These are phyloP conservation scores for Apamea anceps DNA, from an alignment of 2,888 invertebrate genomes.

Conservation along the genomic window DNA sequence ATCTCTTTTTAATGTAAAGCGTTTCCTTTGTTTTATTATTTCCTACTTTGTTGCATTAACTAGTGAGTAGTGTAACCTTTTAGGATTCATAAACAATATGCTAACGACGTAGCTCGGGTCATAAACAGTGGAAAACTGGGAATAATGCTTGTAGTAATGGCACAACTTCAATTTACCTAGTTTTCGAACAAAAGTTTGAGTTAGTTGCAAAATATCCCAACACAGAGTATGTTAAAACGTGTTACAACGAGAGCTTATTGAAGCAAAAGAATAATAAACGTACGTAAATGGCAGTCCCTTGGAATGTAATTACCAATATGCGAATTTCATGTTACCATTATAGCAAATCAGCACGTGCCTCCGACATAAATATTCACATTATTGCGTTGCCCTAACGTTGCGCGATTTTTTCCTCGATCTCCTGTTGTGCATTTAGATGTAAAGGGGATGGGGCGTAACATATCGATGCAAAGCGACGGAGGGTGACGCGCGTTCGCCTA, in stretches of 20 bases:
- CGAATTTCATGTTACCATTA: slow-evolving; percentile 86
- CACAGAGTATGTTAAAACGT: slow-evolving; percentile 43
- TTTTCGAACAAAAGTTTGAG: slow-evolving; percentile 68
- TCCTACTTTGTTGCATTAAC: slow-evolving; percentile 74
- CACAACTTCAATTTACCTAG: slow-evolving; percentile 74
- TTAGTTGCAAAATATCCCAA: slow-evolving; percentile 58
- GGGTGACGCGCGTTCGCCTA: slow-evolving; percentile 84
- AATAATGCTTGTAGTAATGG: slow-evolving; percentile 70
- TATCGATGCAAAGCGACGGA: slow-evolving; percentile 82
- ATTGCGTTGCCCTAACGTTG: slow-evolving; percentile 82
- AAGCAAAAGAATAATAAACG: slow-evolving; percentile 49
- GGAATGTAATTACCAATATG: slow-evolving; percentile 86
- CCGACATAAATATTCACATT: slow-evolving; percentile 89
- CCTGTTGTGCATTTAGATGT: slow-evolving; percentile 88
- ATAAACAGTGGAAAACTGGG: slow-evolving; percentile 75
- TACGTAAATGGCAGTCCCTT: slow-evolving; percentile 63
- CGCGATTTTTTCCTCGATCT: slow-evolving; percentile 83
- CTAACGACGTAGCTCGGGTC: slow-evolving; percentile 74
- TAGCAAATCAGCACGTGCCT: slow-evolving; percentile 87
- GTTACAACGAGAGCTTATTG: slow-evolving; percentile 28
- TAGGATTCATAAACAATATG: slow-evolving; percentile 81
- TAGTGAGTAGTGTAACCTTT: slow-evolving; percentile 72
- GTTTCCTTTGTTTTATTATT: slow-evolving; percentile 63
- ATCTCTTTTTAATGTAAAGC: slow-evolving; percentile 65
- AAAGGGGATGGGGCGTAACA: slow-evolving; percentile 87